Base-by-base conservation (phyloP, 2,797 vertebrate species). In the Girardinus metallicus region DNA sequence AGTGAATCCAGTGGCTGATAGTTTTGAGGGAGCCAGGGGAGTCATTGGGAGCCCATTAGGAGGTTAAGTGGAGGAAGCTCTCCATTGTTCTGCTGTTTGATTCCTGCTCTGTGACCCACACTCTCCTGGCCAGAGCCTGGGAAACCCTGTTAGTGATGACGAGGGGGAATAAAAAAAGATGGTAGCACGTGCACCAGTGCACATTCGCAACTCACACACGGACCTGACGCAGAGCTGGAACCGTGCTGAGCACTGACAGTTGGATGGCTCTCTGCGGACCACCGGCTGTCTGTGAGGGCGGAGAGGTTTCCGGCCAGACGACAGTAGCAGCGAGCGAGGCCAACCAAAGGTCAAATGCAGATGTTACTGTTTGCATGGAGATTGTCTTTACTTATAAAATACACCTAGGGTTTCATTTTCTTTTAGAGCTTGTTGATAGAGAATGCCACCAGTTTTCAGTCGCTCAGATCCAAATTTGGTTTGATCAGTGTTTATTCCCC, bases 1-100 rank as follows among this genome's bases (percentile, higher is more conserved):
- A 95, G 92, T 88, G 92, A 95, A 95, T 95, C 94, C 93, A 91
- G 91, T 92, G 90, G 93, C 91, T 92, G 92, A 94, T 94, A 94
- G 91, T 92, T 93, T 91, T 87, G 87, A 88, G 80, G 87, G 95
- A 94, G 94, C 87, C 95, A 92, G 91, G 94, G 95, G 96, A 95
- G 91, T 91, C 94, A 95, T 96, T 95, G 91, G 92, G 92, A 93
- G 89, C 92, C 94, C 95, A 96, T 96, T 96, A 96, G 93, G 94
- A 95, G 95, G 95, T 96, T 96, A 96, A 96, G 94, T 94, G 86
- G 91, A 93, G 95, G 94, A 95, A 95, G 88, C 92, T 90, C 93
- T 94, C 94, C 91, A 94, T 95, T 96, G 94, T 95, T 96, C 93
- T 91, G 90, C 91, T 88, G 92, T 91, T 94, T 93, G 93, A 93